Conservation (phyloP, 2,888 invertebrate species). For the Metacarcinus magister region DNA sequence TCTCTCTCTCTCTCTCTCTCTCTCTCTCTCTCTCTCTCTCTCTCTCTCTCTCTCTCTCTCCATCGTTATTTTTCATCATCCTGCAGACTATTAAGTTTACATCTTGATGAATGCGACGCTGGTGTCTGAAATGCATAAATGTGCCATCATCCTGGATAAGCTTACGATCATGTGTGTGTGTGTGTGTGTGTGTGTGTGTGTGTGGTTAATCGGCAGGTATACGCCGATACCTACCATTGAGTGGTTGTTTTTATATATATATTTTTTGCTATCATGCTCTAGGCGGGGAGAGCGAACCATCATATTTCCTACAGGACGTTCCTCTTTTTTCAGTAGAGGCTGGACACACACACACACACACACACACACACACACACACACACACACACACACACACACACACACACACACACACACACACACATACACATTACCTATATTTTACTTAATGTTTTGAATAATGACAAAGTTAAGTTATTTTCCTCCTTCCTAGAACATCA, state of each 20-base stretch:
- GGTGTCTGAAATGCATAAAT: background rate
- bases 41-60: slow-evolving; percentile 41
- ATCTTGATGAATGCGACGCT: background rate
- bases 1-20: slow-evolving; percentile 36
- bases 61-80: background rate
- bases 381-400: background rate
- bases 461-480: background rate
- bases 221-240: background rate
- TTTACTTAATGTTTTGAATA: background rate
- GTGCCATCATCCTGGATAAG: background rate
- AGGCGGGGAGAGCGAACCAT: background rate
- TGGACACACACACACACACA: background rate
- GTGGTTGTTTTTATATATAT: background rate
- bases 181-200: slow-evolving; percentile 47
- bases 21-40: slow-evolving; percentile 48
- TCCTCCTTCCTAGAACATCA: background rate
- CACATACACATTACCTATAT: background rate
- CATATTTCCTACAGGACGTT: background rate
- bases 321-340: background rate
- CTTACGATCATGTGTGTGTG: background rate
- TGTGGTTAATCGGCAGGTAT: background rate
- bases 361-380: background rate
- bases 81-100: background rate
- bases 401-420: background rate
- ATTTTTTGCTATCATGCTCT: background rate